Conservation (phyloP, 2,888 invertebrate species). For the Thereva nobilitata region DNA sequence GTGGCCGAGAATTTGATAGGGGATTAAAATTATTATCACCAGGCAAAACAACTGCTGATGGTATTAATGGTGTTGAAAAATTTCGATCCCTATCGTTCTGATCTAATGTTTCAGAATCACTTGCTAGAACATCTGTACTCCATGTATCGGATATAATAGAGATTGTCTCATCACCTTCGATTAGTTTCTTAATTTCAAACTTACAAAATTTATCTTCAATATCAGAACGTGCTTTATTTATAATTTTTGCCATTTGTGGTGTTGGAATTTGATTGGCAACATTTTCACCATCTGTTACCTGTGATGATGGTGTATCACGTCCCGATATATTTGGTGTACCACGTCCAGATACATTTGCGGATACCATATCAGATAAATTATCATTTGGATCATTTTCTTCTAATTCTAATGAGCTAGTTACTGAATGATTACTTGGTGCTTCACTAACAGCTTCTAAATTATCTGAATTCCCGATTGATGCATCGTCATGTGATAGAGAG, state of each 20-base stretch:
- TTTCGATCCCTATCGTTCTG: slow-evolving; percentile 67
- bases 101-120: slow-evolving; percentile 93
- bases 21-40: slow-evolving; percentile 58
- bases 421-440: slow-evolving; percentile 93
- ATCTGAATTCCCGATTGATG: slow-evolving; percentile 89
- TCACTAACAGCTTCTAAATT: slow-evolving; percentile 94
- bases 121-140: slow-evolving; percentile 97
- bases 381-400: slow-evolving; percentile 88
- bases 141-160: slow-evolving; percentile 98
- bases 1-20: slow-evolving; percentile 48
- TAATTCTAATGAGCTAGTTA: slow-evolving; percentile 85
- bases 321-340: slow-evolving; percentile 96
- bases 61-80: slow-evolving; percentile 59
- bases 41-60: slow-evolving; percentile 57
- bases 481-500: slow-evolving; percentile 88
- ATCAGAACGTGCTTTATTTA: slow-evolving; percentile 84
- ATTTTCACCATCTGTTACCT: slow-evolving; percentile 80
- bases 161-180: slow-evolving; percentile 89
- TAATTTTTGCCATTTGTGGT: slow-evolving; percentile 65
- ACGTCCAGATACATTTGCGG: slow-evolving; percentile 89
- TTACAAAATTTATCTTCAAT: slow-evolving; percentile 99
- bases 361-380: slow-evolving; percentile 96
- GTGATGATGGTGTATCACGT: slow-evolving; percentile 93
- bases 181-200: slow-evolving; percentile 86
- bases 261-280: slow-evolving; percentile 60